Percentiles rank a stretch among this genome's conserved stretches.
Conservation (phyloP, 2,888 invertebrate species). For the Nomada ruficornis region DNA sequence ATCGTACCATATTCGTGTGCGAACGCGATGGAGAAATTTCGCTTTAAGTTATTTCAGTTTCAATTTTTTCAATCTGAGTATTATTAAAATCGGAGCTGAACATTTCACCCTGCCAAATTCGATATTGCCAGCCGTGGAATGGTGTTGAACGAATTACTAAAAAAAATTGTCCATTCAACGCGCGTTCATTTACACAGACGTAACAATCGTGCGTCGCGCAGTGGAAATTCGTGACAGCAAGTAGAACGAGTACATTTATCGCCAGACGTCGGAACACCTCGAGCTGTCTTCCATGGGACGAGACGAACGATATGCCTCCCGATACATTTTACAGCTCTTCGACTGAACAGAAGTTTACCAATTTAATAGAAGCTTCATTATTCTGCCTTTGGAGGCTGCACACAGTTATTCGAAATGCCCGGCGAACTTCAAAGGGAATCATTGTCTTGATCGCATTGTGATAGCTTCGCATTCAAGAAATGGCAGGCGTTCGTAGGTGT, state of each 20-base stretch:
- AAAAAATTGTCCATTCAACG: too few species aligned
- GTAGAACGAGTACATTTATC: constrained; percentile 56
- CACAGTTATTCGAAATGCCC: not conserved
- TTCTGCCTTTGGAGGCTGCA: not conserved
- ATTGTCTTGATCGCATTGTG: not conserved
- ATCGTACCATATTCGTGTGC: too few species aligned
- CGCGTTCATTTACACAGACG: not conserved
- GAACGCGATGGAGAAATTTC: too few species aligned
- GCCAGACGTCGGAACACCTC: constrained; percentile 33
- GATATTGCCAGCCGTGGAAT: too few species aligned
- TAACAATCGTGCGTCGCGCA: not conserved
- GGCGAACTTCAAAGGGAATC: not conserved
- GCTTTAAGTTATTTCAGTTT: too few species aligned
- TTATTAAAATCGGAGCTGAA: too few species aligned
- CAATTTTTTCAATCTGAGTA: too few species aligned
- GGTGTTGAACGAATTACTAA: too few species aligned
- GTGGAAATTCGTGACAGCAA: constrained; percentile 26
- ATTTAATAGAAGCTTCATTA: not conserved
- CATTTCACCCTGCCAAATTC: too few species aligned
- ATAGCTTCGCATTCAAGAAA: not conserved
- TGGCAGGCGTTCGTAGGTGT: too few species aligned
- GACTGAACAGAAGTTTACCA: not conserved
- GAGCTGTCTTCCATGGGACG: not conserved
- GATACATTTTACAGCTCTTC: constrained; percentile 7
- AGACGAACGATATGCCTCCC: not conserved